Evolutionary conservation across 2,797 vertebrate species (phyloP).

Genomic region (Sebastes nivosus): DNA sequence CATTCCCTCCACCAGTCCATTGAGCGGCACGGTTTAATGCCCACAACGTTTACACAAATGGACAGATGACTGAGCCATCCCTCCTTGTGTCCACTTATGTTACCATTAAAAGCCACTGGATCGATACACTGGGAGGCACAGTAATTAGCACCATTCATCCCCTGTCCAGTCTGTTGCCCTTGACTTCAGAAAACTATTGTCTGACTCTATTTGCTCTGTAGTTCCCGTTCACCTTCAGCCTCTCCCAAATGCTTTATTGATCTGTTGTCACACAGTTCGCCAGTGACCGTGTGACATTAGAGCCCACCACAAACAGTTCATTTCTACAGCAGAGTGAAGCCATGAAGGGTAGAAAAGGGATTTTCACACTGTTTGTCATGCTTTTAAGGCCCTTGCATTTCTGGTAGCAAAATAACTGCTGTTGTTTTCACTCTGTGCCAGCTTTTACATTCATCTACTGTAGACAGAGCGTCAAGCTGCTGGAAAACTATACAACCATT

Average conservation of each 20-base stretch:
- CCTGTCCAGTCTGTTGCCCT: slow-evolving; percentile 25
- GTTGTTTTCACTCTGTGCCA: slow-evolving; percentile 12
- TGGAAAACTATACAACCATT: slow-evolving; percentile 7
- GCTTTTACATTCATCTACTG: slow-evolving; percentile 8
- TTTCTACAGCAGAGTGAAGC: neutral
- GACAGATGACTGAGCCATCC: slow-evolving; percentile 1
- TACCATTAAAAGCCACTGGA: slow-evolving; percentile 47
- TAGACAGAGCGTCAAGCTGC: slow-evolving; percentile 1
- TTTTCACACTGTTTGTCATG: neutral
- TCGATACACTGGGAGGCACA: slow-evolving; percentile 41
- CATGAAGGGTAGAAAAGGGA: neutral
- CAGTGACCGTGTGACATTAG: neutral
- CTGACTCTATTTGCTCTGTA: slow-evolving; percentile 29
- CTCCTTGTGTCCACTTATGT: slow-evolving; percentile 18
- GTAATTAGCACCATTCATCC: slow-evolving; percentile 54
- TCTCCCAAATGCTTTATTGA: slow-evolving; percentile 50
- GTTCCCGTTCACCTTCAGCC: slow-evolving; percentile 45
- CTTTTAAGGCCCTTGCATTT: slow-evolving; percentile 10
- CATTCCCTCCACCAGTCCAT: neutral
- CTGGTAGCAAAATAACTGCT: slow-evolving; percentile 1
- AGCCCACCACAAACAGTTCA: neutral
- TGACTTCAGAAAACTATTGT: slow-evolving; percentile 46
- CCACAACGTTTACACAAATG: slow-evolving; percentile 7
- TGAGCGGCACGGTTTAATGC: neutral
- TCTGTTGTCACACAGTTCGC: slow-evolving; percentile 14